These are phyloP conservation scores for Symphodus melops DNA, from an alignment of 2,113 vertebrate genomes.

Conservation along the genomic window DNA sequence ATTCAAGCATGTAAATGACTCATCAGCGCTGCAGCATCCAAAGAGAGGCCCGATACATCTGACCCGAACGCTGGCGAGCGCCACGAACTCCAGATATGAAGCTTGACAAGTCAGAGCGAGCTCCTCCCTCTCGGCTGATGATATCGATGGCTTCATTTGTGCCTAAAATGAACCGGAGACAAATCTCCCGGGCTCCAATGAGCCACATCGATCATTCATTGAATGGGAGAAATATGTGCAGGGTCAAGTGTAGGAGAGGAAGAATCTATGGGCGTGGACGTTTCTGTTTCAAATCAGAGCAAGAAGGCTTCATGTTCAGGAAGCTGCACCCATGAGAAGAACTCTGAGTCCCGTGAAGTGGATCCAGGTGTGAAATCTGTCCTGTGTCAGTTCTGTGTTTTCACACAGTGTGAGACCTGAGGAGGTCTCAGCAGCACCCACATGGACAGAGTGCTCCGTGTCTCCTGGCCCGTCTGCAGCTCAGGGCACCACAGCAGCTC, in stretches of 20 bases:
- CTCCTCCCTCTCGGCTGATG: no score
- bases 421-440: slow-evolving; percentile 33
- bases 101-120: neutral
- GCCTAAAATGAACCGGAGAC: neutral
- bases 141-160: neutral
- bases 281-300: neutral
- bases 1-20: neutral
- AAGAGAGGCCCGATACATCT: neutral
- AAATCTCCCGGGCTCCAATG: neutral
- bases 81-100: neutral
- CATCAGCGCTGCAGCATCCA: neutral
- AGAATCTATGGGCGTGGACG: no score
- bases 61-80: neutral
- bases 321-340: neutral
- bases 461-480: slow-evolving; percentile 2
- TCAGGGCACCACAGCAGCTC: slow-evolving; percentile 10
- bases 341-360: no score
- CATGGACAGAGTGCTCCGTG: slow-evolving; percentile 38
- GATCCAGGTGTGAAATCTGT: accelerated
- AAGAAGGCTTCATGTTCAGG: neutral
- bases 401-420: slow-evolving; percentile 47
- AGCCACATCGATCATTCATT: neutral
- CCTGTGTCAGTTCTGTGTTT: neutral
- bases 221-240: slow-evolving; percentile 5
- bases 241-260: neutral